A percentile compares a stretch with the other conserved stretches of the same genome.
Evolutionary conservation across 2,888 invertebrate genomes (phyloP).

Genomic region (Hypomecis atomaria): DNA sequence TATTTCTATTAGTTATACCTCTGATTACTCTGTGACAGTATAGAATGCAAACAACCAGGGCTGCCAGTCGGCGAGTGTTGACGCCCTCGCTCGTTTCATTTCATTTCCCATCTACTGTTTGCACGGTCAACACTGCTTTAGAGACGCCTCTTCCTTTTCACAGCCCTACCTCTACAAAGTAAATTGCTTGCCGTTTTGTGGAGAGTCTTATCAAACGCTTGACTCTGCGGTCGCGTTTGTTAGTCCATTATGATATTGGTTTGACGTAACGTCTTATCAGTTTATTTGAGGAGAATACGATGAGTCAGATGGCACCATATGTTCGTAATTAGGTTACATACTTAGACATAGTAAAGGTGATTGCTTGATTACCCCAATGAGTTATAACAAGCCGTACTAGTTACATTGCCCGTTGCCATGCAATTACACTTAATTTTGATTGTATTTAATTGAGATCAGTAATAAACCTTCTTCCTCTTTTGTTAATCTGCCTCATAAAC

Average conservation of each 20-base stretch:
- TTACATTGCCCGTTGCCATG: too few relatives aligned
- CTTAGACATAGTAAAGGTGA: too few relatives aligned
- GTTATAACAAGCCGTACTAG: too few relatives aligned
- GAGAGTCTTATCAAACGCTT: constrained; percentile 41
- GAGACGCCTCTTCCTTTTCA: constrained; percentile 56
- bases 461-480: too few relatives aligned
- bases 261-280: constrained; percentile 15
- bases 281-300: neutral
- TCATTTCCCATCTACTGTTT: constrained; percentile 73
- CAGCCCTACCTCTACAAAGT: constrained; percentile 49
- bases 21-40: constrained; percentile 42
- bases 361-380: too few relatives aligned
- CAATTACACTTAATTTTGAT: too few relatives aligned
- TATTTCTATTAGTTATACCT: neutral
- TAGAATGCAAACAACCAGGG: constrained; percentile 67
- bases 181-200: constrained; percentile 64
- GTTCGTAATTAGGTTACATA: too few relatives aligned
- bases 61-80: constrained; percentile 54
- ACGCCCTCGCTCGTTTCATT: constrained; percentile 65
- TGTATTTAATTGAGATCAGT: too few relatives aligned
- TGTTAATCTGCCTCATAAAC: too few relatives aligned
- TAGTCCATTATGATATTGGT: constrained; percentile 29
- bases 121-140: constrained; percentile 63
- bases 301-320: neutral
- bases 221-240: constrained; percentile 21